Conservation (phyloP, 2,113 vertebrate genomes). For the Barnardius zonarius region DNA sequence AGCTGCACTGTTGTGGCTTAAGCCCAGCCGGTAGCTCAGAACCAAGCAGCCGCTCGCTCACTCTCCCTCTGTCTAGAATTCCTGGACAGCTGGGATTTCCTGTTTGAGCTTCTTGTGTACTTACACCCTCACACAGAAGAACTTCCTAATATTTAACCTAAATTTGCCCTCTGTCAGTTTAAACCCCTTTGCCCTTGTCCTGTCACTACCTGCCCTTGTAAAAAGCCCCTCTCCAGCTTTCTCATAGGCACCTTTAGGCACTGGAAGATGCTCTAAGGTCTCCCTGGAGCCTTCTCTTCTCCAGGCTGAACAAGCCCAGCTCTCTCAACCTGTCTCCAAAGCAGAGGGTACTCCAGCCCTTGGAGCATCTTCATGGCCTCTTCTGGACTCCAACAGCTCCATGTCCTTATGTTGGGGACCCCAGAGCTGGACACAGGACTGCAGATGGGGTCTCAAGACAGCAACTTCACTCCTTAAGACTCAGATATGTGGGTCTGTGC, state of each 20-base stretch:
- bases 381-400: neutral
- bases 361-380: neutral
- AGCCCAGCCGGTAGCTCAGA: neutral
- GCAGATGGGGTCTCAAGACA: neutral
- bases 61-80: neutral
- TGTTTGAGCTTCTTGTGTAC: neutral
- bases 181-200: neutral
- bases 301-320: neutral
- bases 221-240: neutral
- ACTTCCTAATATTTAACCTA: neutral
- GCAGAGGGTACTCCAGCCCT: neutral
- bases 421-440: neutral
- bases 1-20: neutral
- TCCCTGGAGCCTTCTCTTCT: neutral
- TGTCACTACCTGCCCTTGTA: neutral
- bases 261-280: neutral
- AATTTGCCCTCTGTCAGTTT: neutral
- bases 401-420: neutral
- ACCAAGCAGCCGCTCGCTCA: neutral
- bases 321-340: neutral
- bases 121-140: neutral
- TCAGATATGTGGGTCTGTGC: accelerated
- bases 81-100: neutral
- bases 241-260: neutral
- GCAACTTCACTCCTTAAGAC: neutral